Percentiles rank a stretch among this genome's conserved stretches.
These are phyloP conservation scores for Harpalus rubripes DNA, from an alignment of 2,888 invertebrate species.

Conservation along the genomic window DNA sequence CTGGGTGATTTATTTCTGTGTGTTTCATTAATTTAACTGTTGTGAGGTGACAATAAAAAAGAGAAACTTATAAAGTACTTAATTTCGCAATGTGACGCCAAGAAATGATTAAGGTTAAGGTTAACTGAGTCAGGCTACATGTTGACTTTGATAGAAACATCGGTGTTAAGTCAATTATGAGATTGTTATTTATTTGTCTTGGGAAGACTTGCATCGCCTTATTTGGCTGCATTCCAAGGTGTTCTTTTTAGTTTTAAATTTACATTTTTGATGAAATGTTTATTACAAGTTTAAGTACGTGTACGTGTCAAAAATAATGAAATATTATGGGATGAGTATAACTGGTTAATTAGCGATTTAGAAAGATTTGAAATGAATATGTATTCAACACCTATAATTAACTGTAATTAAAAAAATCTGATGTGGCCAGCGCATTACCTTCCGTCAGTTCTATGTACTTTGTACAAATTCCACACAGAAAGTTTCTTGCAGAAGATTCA, in stretches of 20 bases:
- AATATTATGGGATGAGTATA: neutral
- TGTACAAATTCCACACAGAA: too few relatives aligned
- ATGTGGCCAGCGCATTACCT: too few relatives aligned
- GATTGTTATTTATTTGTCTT: slow-evolving; percentile 6
- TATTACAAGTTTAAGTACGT: neutral
- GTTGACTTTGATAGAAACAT: slow-evolving; percentile 37
- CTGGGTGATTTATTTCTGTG: slow-evolving; percentile 15
- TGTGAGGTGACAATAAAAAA: slow-evolving; percentile 5
- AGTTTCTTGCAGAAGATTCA: too few relatives aligned
- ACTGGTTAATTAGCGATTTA: neutral
- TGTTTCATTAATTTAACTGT: slow-evolving; percentile 20
- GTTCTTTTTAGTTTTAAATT: neutral
- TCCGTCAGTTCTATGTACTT: too few relatives aligned
- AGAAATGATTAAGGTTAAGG: slow-evolving; percentile 38
- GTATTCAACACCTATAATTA: too few relatives aligned
- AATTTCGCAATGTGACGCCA: slow-evolving; percentile 10
- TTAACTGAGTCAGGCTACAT: slow-evolving; percentile 11
- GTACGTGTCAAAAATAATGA: neutral
- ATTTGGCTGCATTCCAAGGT: slow-evolving; percentile 23
- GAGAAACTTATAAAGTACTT: slow-evolving; percentile 20
- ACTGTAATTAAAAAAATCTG: too few relatives aligned
- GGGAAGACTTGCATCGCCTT: slow-evolving; percentile 5
- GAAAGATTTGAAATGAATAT: neutral
- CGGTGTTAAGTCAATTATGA: slow-evolving; percentile 42
- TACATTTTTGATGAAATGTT: slow-evolving; percentile 15